Evolutionary conservation across 2,888 invertebrate genomes (phyloP), one percentile per base, ranked within the genome.

Genomic region (Agrotis exclamationis): DNA sequence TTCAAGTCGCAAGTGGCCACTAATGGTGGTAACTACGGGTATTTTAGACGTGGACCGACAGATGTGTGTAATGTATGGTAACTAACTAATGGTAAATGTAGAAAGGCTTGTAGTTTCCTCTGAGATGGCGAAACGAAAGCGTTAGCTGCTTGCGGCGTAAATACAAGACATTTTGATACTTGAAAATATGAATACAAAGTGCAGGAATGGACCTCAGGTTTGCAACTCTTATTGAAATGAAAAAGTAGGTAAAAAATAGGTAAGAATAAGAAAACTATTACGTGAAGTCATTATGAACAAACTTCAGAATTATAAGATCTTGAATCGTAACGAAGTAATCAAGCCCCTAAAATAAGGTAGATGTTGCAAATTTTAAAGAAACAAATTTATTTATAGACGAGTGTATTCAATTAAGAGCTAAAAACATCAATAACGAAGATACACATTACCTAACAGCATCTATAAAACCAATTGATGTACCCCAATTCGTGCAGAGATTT

Each of bases 1-100:
- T 84, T 80, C 72, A 77, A 85, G 79, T 79, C 73, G 74, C 84
- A 85, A 89, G 88, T 87, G 83, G 81, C 79, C 75, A 72, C 76
- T 89, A 89, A 90, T 83, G 84, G 75, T 63, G 66, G 64, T 71
- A 79, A 86, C 82, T 70, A 57, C 18, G 54, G 56, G 70, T 78
- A 80, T 81, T 79, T 80, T 73, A 78, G 57, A 80, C 72, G 73
- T 51, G 33, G 63, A 73, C 65, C 68, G 68, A 67, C 73, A 78
- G 60, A 74, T 76, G 76, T 67, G 51, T 50, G 56, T 68, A 72
- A 73, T 72, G 68, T 48, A 71, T 70, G 63, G 53, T 65, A 57
- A 64, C 20, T 69, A 66, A 67, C n/a, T 51, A 63, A 80, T 78
- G 53, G 44, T 33, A n/a, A n/a, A 58, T 28, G 45, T 68, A 28